These are phyloP conservation scores for Nowickia ferox DNA, from an alignment of 2,888 invertebrate genomes.

Conservation along the genomic window DNA sequence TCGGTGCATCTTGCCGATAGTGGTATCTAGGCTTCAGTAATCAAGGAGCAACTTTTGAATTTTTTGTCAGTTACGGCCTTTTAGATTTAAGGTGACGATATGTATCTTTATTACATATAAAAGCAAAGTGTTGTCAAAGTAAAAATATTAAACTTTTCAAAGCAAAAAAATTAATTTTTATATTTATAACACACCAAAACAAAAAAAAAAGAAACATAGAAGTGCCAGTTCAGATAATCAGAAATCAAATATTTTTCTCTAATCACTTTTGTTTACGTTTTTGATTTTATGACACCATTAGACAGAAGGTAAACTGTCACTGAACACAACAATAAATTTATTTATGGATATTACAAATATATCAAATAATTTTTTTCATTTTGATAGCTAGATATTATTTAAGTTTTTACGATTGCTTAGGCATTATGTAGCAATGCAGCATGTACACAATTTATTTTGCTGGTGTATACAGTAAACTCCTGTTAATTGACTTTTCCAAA, in stretches of 20 bases:
- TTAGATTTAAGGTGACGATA: too few species aligned
- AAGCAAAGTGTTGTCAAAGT: too few species aligned
- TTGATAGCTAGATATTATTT: not conserved
- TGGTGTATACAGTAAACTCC: too few species aligned
- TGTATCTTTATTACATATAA: too few species aligned
- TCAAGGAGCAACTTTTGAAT: too few species aligned
- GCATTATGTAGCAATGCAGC: too few species aligned
- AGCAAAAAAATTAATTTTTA: constrained; percentile 29
- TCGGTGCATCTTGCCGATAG: too few species aligned
- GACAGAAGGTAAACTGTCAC: not conserved
- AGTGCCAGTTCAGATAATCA: not conserved
- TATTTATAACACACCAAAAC: constrained; percentile 49
- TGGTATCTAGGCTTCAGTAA: too few species aligned
- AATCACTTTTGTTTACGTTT: constrained; percentile 40
- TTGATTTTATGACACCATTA: constrained; percentile 25
- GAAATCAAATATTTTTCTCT: not conserved
- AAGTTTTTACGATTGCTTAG: too few species aligned
- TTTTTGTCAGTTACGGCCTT: too few species aligned
- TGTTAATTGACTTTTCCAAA: too few species aligned
- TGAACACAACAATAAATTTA: constrained; percentile 13
- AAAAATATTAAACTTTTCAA: not conserved
- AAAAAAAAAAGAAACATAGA: not conserved
- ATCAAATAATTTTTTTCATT: constrained; percentile 10
- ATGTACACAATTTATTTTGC: too few species aligned
- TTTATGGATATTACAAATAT: constrained; percentile 26